These are phyloP conservation scores for Euglossa dilemma DNA, from an alignment of 1,140 invertebrate species.

Conservation along the genomic window DNA sequence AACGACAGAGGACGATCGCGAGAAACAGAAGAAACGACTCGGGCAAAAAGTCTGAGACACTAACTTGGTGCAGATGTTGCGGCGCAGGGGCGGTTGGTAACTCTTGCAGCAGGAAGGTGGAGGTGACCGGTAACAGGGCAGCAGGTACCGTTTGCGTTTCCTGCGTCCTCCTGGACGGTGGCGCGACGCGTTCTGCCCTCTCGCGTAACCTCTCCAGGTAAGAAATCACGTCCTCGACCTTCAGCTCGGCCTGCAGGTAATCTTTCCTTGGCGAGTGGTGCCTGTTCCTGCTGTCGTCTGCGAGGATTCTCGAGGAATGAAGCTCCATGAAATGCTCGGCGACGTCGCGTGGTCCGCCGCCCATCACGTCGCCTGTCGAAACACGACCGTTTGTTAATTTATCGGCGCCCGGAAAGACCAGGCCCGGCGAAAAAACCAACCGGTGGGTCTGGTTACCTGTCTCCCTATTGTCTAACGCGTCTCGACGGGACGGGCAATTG, in stretches of 20 bases:
- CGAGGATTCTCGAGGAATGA: constrained; percentile 89
- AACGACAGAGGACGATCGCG: no score
- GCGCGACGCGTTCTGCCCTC: constrained; percentile 74
- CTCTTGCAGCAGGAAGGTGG: constrained; percentile 78
- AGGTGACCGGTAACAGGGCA: constrained; percentile 73
- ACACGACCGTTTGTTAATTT: not conserved
- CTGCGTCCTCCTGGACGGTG: constrained; percentile 78
- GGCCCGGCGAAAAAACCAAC: not conserved
- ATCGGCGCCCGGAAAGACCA: no score
- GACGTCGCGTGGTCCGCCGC: constrained; percentile 88
- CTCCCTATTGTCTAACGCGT: no score
- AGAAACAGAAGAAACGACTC: no score
- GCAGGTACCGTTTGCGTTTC: constrained; percentile 80
- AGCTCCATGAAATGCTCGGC: constrained; percentile 93
- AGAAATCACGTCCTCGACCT: constrained; percentile 74
- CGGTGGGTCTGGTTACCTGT: no score
- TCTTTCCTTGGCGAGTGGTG: constrained; percentile 76
- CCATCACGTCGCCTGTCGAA: constrained; percentile 87
- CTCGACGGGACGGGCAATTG: no score
- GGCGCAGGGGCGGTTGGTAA: constrained; percentile 72
- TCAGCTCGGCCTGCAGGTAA: constrained; percentile 75
- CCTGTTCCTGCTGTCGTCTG: constrained; percentile 82
- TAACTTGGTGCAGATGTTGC: constrained; percentile 78
- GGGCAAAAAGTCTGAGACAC: no score
- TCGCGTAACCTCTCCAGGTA: constrained; percentile 79